Base-by-base conservation (phyloP, 2,797 vertebrate species). In the Rhynchonycteris naso region DNA sequence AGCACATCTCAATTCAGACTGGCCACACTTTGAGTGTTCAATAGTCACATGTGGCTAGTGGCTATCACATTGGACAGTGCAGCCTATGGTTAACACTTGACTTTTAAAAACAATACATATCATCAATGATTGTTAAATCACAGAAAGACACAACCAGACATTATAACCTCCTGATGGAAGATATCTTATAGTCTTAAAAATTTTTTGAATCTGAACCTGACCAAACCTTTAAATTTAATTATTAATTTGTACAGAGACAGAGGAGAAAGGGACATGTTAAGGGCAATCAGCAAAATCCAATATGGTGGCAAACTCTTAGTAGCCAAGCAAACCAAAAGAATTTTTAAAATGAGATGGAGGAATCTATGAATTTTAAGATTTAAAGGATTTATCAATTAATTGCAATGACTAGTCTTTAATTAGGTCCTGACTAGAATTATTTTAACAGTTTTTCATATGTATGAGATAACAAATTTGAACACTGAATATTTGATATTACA, bases 1-100 rank as follows among this genome's bases (percentile, higher is more conserved):
- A 95, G 94, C 66, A 91, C 22, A 90, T 79, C 56, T 94, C 81
- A 52, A 75, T 91, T 95, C 38, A 80, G 75, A 95, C 38, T 87
- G 90, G 88, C 71, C 79, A 89, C 52, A 90, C 72, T 81, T 83
- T 89, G 68, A 87, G 50, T 72, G 22, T 76, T 87, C 84, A 90
- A 33, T 28, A 93, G 83, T 24, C 33, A 93, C 19, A 82, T 26
- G 65, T 78, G 81, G 47, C 56, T 66, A 83, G 76, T 47, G 58
- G 50, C 76, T 84, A 16, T 69, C n/a, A 72, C 58, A 91, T 26
- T 87, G 54, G 56, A 43, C 21, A 90, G 61, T 71, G 26, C n/a
- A 89, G 86, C 47, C 71, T 75, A 56, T 12, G 26, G 56, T 7
- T 76, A 75, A n/a, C 74, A 79, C 22, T 7, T 93, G 68, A 63